A percentile compares a stretch with the other conserved stretches of the same genome.
Conservation (phyloP, 2,113 vertebrate genomes). For the Reinhardtius hippoglossoides region DNA sequence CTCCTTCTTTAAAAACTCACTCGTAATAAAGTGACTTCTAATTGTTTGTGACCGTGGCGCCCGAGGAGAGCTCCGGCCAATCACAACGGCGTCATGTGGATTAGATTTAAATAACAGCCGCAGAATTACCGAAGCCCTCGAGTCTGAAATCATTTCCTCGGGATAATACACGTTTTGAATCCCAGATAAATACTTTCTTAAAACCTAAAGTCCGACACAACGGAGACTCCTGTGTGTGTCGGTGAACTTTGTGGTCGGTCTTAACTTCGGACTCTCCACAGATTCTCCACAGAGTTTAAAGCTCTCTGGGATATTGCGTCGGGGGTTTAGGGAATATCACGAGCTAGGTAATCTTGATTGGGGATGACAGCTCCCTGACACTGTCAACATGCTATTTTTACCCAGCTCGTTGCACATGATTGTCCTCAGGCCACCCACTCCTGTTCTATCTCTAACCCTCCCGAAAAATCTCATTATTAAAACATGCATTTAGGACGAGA, state of each 20-base stretch:
- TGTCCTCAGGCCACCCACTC: slow-evolving; percentile 50
- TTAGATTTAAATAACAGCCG: slow-evolving; percentile 10
- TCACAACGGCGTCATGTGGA: slow-evolving; percentile 2
- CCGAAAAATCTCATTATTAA: slow-evolving; percentile 47
- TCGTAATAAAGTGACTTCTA: neutral
- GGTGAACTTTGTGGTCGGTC: neutral
- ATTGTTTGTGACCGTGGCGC: slow-evolving; percentile 18
- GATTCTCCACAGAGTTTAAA: slow-evolving; percentile 38
- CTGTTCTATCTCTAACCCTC: slow-evolving; percentile 33
- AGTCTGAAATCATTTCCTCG: neutral
- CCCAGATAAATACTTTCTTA: neutral
- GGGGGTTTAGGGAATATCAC: slow-evolving; percentile 61
- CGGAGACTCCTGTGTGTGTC: no score
- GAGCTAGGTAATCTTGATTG: slow-evolving; percentile 62
- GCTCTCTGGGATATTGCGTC: slow-evolving; percentile 61
- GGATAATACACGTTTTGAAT: neutral
- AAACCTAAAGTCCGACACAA: no score
- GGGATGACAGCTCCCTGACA: slow-evolving; percentile 64
- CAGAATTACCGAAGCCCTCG: slow-evolving; percentile 5
- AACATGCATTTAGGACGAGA: slow-evolving; percentile 22
- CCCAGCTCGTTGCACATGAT: slow-evolving; percentile 56
- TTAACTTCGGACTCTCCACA: slow-evolving; percentile 37
- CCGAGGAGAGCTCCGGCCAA: slow-evolving; percentile 14
- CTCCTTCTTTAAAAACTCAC: neutral
- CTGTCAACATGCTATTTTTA: slow-evolving; percentile 73